phyloP scores from a whole-genome alignment of 2,113 vertebrate species.

The Pteruthius melanotis region DNA sequence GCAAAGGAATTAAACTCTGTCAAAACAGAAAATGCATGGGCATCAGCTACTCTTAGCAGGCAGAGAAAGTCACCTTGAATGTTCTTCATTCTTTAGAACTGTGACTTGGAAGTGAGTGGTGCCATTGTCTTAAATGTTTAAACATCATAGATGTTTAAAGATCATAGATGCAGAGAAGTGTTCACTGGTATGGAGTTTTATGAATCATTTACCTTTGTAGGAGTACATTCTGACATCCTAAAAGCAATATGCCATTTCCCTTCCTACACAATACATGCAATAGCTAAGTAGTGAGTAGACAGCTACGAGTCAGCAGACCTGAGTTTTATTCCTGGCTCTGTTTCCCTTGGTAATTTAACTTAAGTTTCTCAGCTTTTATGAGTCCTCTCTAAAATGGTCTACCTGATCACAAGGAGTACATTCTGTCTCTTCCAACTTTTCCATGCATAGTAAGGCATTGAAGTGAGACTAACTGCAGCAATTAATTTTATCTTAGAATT shows the following conservation, averaged over 20 bases:
- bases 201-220: slow-evolving; percentile 20
- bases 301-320: neutral
- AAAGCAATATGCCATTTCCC: neutral
- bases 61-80: neutral
- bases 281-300: neutral
- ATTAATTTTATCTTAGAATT: neutral
- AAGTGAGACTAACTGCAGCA: neutral
- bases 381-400: neutral
- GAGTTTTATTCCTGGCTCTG: neutral
- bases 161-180: neutral
- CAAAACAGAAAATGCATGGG: neutral
- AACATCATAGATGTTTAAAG: too few species aligned
- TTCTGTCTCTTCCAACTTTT: neutral
- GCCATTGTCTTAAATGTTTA: slow-evolving; percentile 1
- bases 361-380: neutral
- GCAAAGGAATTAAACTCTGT: neutral
- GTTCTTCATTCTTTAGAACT: neutral
- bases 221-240: neutral
- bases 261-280: neutral
- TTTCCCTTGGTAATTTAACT: neutral
- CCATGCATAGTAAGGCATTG: neutral
- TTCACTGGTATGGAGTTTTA: neutral
- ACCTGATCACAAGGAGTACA: neutral
- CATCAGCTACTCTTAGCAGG: neutral
- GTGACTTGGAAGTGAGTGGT: neutral